These are phyloP conservation scores for Himalopsyche tibetana DNA, from an alignment of 2,888 invertebrate genomes.

Conservation along the genomic window DNA sequence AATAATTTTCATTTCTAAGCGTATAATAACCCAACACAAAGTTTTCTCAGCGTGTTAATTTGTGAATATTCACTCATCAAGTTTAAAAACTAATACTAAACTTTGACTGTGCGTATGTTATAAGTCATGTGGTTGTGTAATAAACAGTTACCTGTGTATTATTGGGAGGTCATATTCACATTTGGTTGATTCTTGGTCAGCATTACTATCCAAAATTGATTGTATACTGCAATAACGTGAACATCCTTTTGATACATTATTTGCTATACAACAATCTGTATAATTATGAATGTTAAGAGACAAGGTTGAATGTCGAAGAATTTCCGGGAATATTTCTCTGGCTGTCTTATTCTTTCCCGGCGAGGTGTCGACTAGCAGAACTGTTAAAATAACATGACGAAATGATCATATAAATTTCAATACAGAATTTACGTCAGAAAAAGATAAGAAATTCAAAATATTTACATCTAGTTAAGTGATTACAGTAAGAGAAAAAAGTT, in stretches of 20 bases:
- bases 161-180: constrained; percentile 88
- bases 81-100: no score
- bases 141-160: constrained; percentile 79
- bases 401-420: neutral
- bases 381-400: neutral
- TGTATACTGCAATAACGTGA: constrained; percentile 90
- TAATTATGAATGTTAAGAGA: constrained; percentile 83
- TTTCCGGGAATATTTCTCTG: constrained; percentile 72
- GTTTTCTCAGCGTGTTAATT: no score
- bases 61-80: no score
- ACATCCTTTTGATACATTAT: constrained; percentile 84
- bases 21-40: no score
- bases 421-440: no score
- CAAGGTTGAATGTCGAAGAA: constrained; percentile 71
- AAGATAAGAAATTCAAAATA: no score
- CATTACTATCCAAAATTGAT: constrained; percentile 84
- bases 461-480: no score
- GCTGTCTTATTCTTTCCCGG: constrained; percentile 46
- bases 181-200: constrained; percentile 87
- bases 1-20: no score
- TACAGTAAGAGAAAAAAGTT: no score
- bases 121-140: no score
- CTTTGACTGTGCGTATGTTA: no score
- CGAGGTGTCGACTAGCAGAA: neutral
- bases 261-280: constrained; percentile 85